Evolutionary conservation across 2,797 vertebrate genomes (phyloP).

Genomic region (Danio aesculapii): DNA sequence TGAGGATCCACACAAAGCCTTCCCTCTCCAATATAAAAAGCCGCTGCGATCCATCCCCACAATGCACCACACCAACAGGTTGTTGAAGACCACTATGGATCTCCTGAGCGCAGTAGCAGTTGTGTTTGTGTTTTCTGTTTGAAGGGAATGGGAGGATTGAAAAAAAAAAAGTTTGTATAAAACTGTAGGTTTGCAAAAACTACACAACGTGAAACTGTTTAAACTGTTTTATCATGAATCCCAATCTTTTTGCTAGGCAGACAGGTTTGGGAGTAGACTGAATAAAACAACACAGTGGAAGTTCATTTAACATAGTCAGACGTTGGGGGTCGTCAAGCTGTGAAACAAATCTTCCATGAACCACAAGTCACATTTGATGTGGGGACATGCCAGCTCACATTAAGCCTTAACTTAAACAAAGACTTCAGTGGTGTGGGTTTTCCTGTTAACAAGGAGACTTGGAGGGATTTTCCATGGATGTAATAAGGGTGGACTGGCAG

Average conservation of each 20-base stretch:
- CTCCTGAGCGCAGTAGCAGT: conserved; percentile 97
- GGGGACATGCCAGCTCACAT: conserved; percentile 24
- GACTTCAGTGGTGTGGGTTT: conserved; percentile 7
- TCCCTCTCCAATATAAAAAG: conserved; percentile 97
- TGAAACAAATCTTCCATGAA: conserved; percentile 59
- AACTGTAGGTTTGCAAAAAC: not conserved
- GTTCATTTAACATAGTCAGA: conserved; percentile 40
- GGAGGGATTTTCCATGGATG: conserved; percentile 34
- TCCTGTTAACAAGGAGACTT: conserved; percentile 37
- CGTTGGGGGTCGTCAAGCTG: conserved; percentile 46
- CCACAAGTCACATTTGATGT: conserved; percentile 52
- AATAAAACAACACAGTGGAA: not conserved
- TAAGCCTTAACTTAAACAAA: conserved; percentile 37
- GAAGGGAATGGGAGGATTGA: conserved; percentile 23
- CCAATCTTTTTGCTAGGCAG: not conserved
- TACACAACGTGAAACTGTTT: not conserved
- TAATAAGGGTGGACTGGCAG: conserved; percentile 22
- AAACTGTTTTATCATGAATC: not conserved
- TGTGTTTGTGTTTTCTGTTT: conserved; percentile 97
- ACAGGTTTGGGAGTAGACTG: conserved; percentile 18
- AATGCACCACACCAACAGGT: conserved; percentile 90
- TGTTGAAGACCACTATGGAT: conserved; percentile 91
- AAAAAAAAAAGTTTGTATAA: too few relatives aligned
- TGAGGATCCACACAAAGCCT: conserved; percentile 92
- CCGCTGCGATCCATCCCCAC: conserved; percentile 94